Evolutionary conservation across 2,113 vertebrate species (phyloP).

Genomic region (human (Homo sapiens)): DNA sequence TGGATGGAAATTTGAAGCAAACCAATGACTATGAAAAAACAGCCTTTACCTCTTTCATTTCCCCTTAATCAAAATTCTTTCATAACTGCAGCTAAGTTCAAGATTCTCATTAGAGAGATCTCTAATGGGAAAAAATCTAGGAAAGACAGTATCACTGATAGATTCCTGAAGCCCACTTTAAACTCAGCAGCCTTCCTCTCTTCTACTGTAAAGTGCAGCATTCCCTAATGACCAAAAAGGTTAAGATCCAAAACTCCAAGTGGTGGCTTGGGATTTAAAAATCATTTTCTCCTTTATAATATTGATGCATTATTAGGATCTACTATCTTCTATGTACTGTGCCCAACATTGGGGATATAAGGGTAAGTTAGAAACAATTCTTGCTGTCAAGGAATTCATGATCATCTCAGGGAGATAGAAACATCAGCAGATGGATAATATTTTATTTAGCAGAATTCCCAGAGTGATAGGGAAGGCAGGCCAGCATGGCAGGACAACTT

Average conservation of each 20-base stretch:
- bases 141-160: neutral
- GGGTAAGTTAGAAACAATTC: neutral
- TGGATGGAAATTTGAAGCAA: neutral
- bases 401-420: neutral
- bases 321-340: neutral
- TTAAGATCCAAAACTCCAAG: neutral
- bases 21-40: neutral
- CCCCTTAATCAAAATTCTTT: neutral
- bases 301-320: neutral
- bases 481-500: neutral
- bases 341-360: fast-evolving
- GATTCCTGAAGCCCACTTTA: neutral
- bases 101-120: neutral
- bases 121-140: neutral
- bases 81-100: neutral
- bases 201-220: neutral
- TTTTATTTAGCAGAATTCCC: neutral
- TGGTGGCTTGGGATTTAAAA: neutral
- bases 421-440: neutral
- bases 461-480: neutral
- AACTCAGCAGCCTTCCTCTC: neutral
- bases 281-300: neutral
- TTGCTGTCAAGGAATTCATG: neutral
- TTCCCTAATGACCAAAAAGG: neutral
- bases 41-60: neutral